Evolutionary conservation across 2,113 vertebrate genomes (phyloP).

Genomic region (Lycocorax pyrrhopterus): DNA sequence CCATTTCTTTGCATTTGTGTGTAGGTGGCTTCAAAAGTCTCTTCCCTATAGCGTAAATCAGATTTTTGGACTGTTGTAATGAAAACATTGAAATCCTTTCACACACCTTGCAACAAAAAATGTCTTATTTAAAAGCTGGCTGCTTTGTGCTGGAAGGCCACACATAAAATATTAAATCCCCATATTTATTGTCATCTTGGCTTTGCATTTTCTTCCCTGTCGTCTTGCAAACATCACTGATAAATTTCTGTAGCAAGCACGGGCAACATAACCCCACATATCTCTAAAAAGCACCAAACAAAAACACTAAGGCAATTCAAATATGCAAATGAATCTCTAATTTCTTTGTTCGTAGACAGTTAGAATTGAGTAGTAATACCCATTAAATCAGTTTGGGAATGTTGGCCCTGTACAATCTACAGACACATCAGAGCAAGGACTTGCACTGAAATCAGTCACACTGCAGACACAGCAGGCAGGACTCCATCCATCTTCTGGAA

Average conservation of each 20-base stretch:
- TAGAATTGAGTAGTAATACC: background rate
- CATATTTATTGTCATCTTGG: background rate
- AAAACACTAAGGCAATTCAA: background rate
- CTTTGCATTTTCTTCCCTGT: background rate
- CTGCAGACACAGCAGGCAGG: background rate
- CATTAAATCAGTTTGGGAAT: background rate
- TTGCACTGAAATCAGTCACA: background rate
- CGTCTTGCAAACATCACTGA: background rate
- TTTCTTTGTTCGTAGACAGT: background rate
- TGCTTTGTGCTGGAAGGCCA: background rate
- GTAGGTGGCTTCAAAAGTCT: background rate
- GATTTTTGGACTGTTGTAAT: background rate
- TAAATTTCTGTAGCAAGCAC: background rate
- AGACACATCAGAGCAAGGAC: background rate
- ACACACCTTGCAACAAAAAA: background rate
- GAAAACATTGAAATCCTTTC: background rate
- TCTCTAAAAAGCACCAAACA: background rate
- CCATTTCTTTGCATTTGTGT: background rate
- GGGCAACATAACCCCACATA: background rate
- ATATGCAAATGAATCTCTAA: background rate
- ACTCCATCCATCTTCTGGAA: background rate
- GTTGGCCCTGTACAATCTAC: background rate
- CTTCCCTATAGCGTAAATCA: background rate
- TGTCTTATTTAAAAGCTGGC: background rate
- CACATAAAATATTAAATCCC: background rate